phyloP scores from a whole-genome alignment of 1,140 invertebrate species.

The Asbolus verrucosus region DNA sequence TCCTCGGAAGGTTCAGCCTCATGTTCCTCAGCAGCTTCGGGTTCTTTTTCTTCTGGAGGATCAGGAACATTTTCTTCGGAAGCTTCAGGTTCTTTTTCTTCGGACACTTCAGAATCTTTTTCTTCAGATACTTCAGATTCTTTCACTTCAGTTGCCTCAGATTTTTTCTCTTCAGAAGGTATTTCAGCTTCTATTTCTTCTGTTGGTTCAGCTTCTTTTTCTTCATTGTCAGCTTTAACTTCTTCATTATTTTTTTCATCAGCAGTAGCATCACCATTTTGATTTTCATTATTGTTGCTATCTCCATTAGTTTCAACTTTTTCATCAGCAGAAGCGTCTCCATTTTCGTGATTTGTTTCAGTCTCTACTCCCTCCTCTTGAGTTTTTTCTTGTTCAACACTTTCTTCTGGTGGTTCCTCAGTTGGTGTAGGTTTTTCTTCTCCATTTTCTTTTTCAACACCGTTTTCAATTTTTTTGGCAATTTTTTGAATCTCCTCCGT shows the following conservation, averaged over 20 bases:
- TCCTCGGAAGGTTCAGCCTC: constrained; percentile 59
- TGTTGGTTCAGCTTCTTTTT: constrained; percentile 44
- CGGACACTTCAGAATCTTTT: constrained; percentile 61
- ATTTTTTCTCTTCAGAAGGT: constrained; percentile 60
- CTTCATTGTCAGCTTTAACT: constrained; percentile 40
- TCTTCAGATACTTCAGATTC: constrained; percentile 44
- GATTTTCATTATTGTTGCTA: constrained; percentile 54
- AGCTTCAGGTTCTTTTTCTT: constrained; percentile 25
- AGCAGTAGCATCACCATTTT: too few species aligned
- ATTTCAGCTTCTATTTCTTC: constrained; percentile 54
- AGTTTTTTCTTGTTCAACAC: constrained; percentile 42
- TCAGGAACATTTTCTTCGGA: too few species aligned
- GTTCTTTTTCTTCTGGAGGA: constrained; percentile 49
- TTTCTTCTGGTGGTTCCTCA: constrained; percentile 34
- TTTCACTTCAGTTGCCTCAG: constrained; percentile 28
- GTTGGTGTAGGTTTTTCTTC: constrained; percentile 46
- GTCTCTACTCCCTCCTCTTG: constrained; percentile 54
- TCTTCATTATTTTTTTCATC: constrained; percentile 62
- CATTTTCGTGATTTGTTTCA: constrained; percentile 56
- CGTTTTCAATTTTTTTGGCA: constrained; percentile 54
- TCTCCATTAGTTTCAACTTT: constrained; percentile 59
- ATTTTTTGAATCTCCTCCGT: constrained; percentile 67
- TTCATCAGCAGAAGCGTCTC: constrained; percentile 61
- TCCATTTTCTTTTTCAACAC: constrained; percentile 49
- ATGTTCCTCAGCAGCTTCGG: constrained; percentile 51